phyloP scores from a whole-genome alignment of 2,113 vertebrate species.

The Aptenodytes forsteri region DNA sequence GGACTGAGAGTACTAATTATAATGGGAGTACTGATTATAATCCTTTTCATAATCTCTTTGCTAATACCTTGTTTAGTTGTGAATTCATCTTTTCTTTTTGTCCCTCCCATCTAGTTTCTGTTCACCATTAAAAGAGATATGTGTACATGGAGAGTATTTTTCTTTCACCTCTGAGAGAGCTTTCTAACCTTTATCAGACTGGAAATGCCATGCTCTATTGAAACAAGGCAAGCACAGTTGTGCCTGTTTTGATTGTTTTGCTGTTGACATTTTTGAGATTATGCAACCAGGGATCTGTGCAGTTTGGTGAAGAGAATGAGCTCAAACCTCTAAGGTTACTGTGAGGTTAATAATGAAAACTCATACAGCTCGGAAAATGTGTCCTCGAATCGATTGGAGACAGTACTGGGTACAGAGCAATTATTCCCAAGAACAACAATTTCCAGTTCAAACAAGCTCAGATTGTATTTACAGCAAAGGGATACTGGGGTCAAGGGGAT shows the following conservation, averaged over 20 bases:
- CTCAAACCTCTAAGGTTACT: not conserved
- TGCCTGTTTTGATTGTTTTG: not conserved
- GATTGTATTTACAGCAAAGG: not conserved
- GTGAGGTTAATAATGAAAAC: not conserved
- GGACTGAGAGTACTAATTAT: not conserved
- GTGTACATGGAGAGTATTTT: not conserved
- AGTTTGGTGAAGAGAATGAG: not conserved
- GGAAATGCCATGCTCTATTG: not conserved
- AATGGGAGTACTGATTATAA: not conserved
- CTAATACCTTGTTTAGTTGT: not conserved
- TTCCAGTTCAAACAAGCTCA: conserved; percentile 43
- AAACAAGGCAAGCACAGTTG: not conserved
- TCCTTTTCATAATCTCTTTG: not conserved
- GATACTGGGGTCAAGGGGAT: not conserved
- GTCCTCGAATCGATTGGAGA: not conserved
- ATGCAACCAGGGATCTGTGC: not conserved
- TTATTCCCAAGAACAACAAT: not conserved
- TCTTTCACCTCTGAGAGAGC: not conserved
- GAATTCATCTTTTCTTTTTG: not conserved
- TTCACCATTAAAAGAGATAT: not conserved
- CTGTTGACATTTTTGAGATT: not conserved
- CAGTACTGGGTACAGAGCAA: not conserved
- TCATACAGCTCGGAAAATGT: not conserved
- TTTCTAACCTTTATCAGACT: not conserved
- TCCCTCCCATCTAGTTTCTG: not conserved